phyloP scores from a whole-genome alignment of 2,113 vertebrate genomes.

The Rattus norvegicus region DNA sequence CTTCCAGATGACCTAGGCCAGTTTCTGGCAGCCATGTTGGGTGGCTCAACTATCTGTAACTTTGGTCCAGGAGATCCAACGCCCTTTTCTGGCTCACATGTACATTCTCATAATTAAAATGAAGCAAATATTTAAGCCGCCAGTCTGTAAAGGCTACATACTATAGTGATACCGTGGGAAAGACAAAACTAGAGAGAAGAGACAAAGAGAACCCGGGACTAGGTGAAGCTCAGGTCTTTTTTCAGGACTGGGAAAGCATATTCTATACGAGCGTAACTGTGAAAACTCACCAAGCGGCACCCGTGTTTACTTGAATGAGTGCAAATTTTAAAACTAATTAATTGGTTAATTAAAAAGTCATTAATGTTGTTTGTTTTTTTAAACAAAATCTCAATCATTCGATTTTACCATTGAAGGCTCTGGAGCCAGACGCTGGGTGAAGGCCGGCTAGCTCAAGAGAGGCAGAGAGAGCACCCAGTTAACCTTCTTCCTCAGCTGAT shows the following conservation, averaged over 20 bases:
- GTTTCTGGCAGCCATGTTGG: neutral
- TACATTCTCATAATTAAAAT: neutral
- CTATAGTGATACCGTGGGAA: neutral
- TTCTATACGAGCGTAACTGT: neutral
- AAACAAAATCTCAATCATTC: no score
- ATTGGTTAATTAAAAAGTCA: no score
- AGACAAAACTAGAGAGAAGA: neutral
- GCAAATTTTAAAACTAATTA: neutral
- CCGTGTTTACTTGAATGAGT: neutral
- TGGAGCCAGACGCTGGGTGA: no score
- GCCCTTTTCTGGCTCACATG: neutral
- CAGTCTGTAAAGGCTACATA: neutral
- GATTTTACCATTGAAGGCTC: no score
- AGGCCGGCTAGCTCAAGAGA: no score
- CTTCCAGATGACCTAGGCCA: neutral
- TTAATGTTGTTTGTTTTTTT: no score
- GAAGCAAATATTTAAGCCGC: neutral
- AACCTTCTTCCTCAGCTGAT: no score
- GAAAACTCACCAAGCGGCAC: neutral
- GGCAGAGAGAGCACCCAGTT: no score
- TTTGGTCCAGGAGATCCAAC: neutral
- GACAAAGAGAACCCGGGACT: neutral
- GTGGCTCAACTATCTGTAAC: neutral
- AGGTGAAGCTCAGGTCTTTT: neutral
- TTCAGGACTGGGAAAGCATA: neutral